phyloP scores from a whole-genome alignment of 2,797 vertebrate species.

The Triplophysa bombifrons region DNA sequence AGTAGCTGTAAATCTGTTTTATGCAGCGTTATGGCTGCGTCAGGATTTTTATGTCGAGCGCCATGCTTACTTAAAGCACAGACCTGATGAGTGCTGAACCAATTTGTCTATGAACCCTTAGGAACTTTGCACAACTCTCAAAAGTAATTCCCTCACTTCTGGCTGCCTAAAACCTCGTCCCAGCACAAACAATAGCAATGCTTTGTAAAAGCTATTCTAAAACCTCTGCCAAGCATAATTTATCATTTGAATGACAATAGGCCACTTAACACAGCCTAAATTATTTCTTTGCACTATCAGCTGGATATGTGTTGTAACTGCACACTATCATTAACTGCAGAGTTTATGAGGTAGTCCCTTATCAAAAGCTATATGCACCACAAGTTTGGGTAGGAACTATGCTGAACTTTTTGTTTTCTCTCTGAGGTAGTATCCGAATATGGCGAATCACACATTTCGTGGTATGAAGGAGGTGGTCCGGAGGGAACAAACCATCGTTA shows the following conservation, averaged over 20 bases:
- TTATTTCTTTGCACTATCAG: slow-evolving; percentile 77
- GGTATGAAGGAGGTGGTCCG: slow-evolving; percentile 29
- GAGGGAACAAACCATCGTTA: slow-evolving; percentile 17
- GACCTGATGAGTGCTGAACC: slow-evolving; percentile 70
- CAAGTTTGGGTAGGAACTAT: slow-evolving; percentile 72
- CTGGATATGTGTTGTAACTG: slow-evolving; percentile 75
- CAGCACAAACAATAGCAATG: slow-evolving; percentile 78
- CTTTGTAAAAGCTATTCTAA: slow-evolving; percentile 81
- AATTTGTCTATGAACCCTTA: slow-evolving; percentile 79
- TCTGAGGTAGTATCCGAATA: slow-evolving; percentile 6
- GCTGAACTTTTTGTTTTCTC: slow-evolving; percentile 55
- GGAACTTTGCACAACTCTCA: slow-evolving; percentile 74
- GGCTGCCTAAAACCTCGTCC: slow-evolving; percentile 76
- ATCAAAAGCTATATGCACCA: slow-evolving; percentile 68
- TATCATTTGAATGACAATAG: slow-evolving; percentile 85
- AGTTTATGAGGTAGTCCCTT: slow-evolving; percentile 71
- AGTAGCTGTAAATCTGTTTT: slow-evolving; percentile 31
- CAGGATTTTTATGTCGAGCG: slow-evolving; percentile 55
- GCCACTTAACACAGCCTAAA: slow-evolving; percentile 79
- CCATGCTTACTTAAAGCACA: slow-evolving; percentile 63
- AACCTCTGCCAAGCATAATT: slow-evolving; percentile 82
- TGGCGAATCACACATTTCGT: slow-evolving; percentile 12
- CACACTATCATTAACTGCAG: slow-evolving; percentile 74
- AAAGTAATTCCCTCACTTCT: slow-evolving; percentile 79
- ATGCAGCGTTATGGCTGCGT: slow-evolving; percentile 50